Evolutionary conservation across 2,797 vertebrate genomes (phyloP), one percentile per base, ranked within the genome.

Genomic region (Australoheros facetus): DNA sequence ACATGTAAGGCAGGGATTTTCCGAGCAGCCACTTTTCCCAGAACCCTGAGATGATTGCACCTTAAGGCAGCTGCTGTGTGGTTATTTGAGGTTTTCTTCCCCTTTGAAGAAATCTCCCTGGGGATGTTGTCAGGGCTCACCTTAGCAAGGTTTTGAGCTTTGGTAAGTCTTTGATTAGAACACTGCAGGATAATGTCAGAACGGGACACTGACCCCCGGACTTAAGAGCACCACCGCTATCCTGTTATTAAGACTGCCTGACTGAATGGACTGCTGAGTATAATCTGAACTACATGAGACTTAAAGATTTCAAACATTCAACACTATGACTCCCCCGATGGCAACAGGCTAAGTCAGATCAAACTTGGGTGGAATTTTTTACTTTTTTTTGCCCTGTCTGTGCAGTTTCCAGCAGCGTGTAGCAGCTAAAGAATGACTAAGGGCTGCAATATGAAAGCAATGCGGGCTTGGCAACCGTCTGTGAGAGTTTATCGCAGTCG

Each of bases 391-490:
- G 23, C 56, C 12, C 48, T 10, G 34, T 62, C 34, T 77, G 59
- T 17, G 73, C 45, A 42, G 57, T 19, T 45, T 78, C 75, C 56
- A 71, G 77, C 70, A 17, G 56, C 23, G 54, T 12, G 58, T 70
- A 80, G 32, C 30, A 53, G 75, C 45, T 17, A 72, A 82, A 14
- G 32, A 58, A 78, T 75, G 57, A 88, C 39, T 74, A 64, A 76
- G 32, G 71, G 62, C 72, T 85, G 53, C 23, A 80, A 70, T 59
- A 81, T 80, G 48, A 87, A 86, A 86, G 70, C 45, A 81, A 73
- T 72, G 73, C 64, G 75, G 64, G 81, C 78, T 64, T 78, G 70
- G 81, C 78, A 80, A 64, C 81, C 69, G 57, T 70, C 42, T 69
- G 81, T 73, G 17, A 57, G 53, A 79, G 77, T 81, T 82, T 74